These are phyloP conservation scores for Drosophila acutilabella DNA, from an alignment of 2,888 invertebrate species.

Conservation along the genomic window DNA sequence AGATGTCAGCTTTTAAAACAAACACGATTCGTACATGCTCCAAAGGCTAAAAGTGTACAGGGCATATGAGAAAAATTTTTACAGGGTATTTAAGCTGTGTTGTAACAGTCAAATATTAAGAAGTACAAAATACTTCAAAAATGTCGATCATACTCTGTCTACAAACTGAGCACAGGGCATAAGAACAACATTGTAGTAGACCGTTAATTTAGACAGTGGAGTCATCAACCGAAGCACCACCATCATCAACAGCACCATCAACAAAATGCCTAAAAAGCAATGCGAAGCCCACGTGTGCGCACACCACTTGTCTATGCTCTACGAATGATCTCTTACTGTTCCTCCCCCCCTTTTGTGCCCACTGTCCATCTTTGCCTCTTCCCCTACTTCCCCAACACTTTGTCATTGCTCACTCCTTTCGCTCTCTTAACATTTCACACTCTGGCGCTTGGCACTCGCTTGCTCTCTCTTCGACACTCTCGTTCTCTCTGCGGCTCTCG, in stretches of 20 bases:
- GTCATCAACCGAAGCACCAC: neutral
- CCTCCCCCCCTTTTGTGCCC: neutral
- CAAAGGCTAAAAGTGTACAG: too few relatives aligned
- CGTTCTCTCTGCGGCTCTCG: conserved; percentile 4
- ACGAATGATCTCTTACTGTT: neutral
- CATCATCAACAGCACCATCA: neutral
- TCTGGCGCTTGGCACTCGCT: neutral
- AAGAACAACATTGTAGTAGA: neutral
- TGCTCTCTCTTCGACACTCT: neutral
- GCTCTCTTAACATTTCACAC: conserved; percentile 1
- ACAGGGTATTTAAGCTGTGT: too few relatives aligned
- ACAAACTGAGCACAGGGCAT: neutral
- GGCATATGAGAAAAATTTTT: too few relatives aligned
- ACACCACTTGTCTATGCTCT: conserved; percentile 43
- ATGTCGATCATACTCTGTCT: neutral
- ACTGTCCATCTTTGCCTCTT: neutral
- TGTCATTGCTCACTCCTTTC: neutral
- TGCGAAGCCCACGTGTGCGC: conserved; percentile 47
- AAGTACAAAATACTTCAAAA: too few relatives aligned
- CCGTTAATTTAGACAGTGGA: neutral
- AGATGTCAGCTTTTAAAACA: too few relatives aligned
- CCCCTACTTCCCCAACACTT: too few relatives aligned
- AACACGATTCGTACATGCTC: too few relatives aligned
- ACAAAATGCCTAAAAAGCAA: conserved; percentile 5
- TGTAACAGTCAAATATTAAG: too few relatives aligned